Conservation (phyloP, 2,888 invertebrate genomes). For the Nomada lathburiana region DNA sequence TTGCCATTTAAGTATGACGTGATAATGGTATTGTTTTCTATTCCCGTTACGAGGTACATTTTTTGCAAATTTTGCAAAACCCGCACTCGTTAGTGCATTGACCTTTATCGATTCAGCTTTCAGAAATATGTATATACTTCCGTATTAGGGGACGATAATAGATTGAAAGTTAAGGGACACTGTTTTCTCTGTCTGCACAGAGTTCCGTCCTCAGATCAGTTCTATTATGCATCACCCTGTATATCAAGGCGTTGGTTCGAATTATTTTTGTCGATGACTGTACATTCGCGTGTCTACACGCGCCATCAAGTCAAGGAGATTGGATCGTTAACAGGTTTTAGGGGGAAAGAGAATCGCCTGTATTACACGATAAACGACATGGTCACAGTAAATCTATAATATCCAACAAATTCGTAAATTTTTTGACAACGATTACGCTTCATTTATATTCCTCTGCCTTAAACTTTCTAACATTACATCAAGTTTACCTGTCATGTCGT, state of each 20-base stretch:
- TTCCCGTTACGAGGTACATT: neutral
- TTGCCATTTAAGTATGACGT: neutral
- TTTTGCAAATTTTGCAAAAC: neutral
- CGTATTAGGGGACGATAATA: slow-evolving; percentile 14
- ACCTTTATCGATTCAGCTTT: slow-evolving; percentile 55
- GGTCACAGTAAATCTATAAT: slow-evolving; percentile 9
- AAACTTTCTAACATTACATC: neutral
- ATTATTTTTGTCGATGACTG: slow-evolving; percentile 64
- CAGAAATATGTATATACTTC: slow-evolving; percentile 18
- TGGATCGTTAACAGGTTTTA: slow-evolving; percentile 61
- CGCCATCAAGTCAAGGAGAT: slow-evolving; percentile 34
- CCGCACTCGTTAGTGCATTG: slow-evolving; percentile 9
- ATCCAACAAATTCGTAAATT: slow-evolving; percentile 3
- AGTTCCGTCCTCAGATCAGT: neutral
- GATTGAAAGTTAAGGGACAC: slow-evolving; percentile 30
- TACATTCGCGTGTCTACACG: slow-evolving; percentile 45
- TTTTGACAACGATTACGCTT: neutral
- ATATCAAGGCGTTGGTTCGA: slow-evolving; percentile 31
- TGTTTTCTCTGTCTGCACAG: neutral
- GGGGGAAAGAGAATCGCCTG: slow-evolving; percentile 36
- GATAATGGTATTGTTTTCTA: neutral
- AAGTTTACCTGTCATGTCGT: neutral
- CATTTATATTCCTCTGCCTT: neutral
- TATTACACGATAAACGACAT: slow-evolving; percentile 27
- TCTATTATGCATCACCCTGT: slow-evolving; percentile 22